Conservation (phyloP, 2,888 invertebrate genomes). For the Tenthredo amoena region DNA sequence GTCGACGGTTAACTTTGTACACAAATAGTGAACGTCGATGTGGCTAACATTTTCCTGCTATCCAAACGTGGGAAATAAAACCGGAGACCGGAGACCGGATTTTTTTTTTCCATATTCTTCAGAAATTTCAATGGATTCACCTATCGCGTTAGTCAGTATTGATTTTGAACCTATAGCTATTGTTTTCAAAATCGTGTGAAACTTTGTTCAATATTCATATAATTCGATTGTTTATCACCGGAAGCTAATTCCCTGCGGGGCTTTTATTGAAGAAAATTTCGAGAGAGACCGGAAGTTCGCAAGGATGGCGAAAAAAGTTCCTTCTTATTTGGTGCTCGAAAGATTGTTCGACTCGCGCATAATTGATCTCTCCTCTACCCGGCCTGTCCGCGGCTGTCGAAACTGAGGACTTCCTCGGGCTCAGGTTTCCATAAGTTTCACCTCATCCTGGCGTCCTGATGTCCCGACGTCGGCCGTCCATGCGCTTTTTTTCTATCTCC, state of each 20-base stretch:
- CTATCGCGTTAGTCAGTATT: background rate
- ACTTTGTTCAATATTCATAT: background rate
- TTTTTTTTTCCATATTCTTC: background rate
- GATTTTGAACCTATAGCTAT: background rate
- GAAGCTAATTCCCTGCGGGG: background rate
- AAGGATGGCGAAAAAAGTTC: background rate
- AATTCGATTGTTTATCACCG: constrained; percentile 1
- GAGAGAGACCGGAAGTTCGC: background rate
- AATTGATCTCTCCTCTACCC: constrained; percentile 42
- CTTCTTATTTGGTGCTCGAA: background rate
- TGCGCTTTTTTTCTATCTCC: background rate
- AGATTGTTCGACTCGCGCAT: constrained; percentile 36
- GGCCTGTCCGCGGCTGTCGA: constrained; percentile 32
- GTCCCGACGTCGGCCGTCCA: constrained; percentile 27
- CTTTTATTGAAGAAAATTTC: background rate
- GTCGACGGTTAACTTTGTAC: background rate
- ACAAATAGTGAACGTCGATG: background rate
- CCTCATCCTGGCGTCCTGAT: constrained; percentile 6
- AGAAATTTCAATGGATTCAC: background rate
- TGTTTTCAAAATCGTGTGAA: background rate
- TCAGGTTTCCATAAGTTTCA: constrained; percentile 37
- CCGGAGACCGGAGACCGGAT: background rate
- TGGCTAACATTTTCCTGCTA: background rate
- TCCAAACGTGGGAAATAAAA: background rate
- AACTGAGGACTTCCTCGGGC: constrained; percentile 17